Evolutionary conservation across 2,888 invertebrate species (phyloP).

Genomic region (Argyresthia albistria): DNA sequence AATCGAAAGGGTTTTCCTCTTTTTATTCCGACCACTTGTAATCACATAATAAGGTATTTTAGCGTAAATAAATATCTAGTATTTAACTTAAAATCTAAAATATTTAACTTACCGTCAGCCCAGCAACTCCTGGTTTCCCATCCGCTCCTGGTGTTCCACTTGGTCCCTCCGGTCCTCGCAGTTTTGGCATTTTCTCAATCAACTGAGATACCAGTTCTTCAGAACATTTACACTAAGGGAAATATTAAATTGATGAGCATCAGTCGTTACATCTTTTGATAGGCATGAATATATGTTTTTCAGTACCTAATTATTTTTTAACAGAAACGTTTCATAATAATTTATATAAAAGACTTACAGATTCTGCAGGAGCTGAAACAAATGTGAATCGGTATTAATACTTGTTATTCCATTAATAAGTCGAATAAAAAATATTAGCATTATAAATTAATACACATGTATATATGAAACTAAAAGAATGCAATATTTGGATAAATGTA

Average conservation of each 20-base stretch:
- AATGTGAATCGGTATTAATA: not conserved
- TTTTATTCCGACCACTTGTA: too few relatives aligned
- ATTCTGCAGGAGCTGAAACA: slow-evolving; percentile 11
- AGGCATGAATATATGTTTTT: too few relatives aligned
- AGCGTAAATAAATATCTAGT: not conserved
- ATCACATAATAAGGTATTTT: too few relatives aligned
- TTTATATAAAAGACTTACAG: not conserved
- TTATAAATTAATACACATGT: too few relatives aligned
- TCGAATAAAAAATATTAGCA: too few relatives aligned
- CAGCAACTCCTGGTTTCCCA: slow-evolving; percentile 27
- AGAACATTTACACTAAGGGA: slow-evolving; percentile 42
- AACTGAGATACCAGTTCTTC: slow-evolving; percentile 30
- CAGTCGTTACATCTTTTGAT: too few relatives aligned
- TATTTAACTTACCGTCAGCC: slow-evolving; percentile 28
- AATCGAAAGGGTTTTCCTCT: too few relatives aligned
- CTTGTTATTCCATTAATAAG: not conserved
- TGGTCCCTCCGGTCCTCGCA: slow-evolving; percentile 70
- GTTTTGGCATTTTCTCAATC: slow-evolving; percentile 35
- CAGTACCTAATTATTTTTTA: too few relatives aligned
- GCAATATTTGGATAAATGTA: too few relatives aligned
- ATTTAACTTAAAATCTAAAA: not conserved
- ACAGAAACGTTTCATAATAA: not conserved
- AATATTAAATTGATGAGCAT: too few relatives aligned
- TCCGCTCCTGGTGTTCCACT: slow-evolving; percentile 51
- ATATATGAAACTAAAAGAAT: too few relatives aligned